Percentiles rank a stretch among this genome's conserved stretches.
Conservation (phyloP, 30 jellyfish, hydroid and myxozoan genomes). For the Hydractinia symbiolongicarpus region DNA sequence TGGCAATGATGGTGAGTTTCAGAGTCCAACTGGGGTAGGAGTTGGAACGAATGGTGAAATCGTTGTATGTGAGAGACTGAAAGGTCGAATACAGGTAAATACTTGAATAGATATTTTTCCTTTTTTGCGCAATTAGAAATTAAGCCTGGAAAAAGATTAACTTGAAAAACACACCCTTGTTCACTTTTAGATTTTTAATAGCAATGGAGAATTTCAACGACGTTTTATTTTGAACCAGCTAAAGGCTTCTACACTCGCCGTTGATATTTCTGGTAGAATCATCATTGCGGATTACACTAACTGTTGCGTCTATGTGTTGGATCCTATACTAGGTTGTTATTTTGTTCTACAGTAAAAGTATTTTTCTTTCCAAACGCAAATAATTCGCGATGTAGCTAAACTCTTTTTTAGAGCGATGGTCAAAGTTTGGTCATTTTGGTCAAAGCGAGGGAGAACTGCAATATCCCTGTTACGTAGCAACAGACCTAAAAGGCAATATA, state of each 20-base stretch:
- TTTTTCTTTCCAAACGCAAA: no score
- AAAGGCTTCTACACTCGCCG: slow-evolving; percentile 86
- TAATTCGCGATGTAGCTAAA: no score
- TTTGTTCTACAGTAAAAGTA: no score
- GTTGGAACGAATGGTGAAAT: slow-evolving; percentile 85
- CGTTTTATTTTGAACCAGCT: slow-evolving; percentile 73
- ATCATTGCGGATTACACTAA: slow-evolving; percentile 94
- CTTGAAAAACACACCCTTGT: neutral
- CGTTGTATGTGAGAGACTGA: slow-evolving; percentile 87
- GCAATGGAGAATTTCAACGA: slow-evolving; percentile 76
- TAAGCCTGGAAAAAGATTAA: neutral
- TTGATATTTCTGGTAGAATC: slow-evolving; percentile 71
- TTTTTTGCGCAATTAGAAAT: neutral
- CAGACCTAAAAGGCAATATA: slow-evolving; percentile 80
- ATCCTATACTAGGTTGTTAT: slow-evolving; percentile 72
- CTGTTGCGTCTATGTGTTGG: slow-evolving; percentile 82
- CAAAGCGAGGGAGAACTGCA: slow-evolving; percentile 91
- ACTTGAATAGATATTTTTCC: neutral
- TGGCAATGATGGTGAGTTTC: slow-evolving; percentile 85
- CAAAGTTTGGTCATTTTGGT: slow-evolving; percentile 95
- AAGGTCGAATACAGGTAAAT: slow-evolving; percentile 85
- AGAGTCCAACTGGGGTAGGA: slow-evolving; percentile 93
- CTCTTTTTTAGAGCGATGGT: slow-evolving; percentile 79
- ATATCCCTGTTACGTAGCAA: slow-evolving; percentile 94
- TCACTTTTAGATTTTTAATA: slow-evolving; percentile 47